Evolutionary conservation across 2,888 invertebrate species (phyloP).

Genomic region (Hemistola chrysoprasaria): DNA sequence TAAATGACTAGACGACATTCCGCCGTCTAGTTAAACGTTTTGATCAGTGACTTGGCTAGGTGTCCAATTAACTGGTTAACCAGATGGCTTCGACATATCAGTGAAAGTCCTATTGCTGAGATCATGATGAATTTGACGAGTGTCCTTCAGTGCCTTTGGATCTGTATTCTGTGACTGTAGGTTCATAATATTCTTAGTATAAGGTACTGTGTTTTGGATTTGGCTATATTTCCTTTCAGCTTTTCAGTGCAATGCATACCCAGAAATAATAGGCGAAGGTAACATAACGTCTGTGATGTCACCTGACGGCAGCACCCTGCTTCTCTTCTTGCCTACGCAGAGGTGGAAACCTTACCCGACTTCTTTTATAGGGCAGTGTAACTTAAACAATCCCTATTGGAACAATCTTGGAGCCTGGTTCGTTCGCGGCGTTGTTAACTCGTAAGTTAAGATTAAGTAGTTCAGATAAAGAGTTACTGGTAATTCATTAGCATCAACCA

Average conservation of each 20-base stretch:
- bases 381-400: constrained; percentile 23
- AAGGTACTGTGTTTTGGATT: too few species aligned
- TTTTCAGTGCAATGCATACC: constrained; percentile 18
- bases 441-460: constrained; percentile 45
- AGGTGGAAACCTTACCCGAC: constrained; percentile 32
- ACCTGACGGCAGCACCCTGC: constrained; percentile 62
- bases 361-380: constrained; percentile 21
- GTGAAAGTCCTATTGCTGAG: too few species aligned
- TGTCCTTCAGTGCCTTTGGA: too few species aligned
- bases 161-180: too few species aligned
- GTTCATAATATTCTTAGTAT: too few species aligned
- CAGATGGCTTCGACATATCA: too few species aligned
- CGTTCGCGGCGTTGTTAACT: constrained; percentile 52
- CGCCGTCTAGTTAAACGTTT: too few species aligned
- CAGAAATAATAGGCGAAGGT: constrained; percentile 66
- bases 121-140: too few species aligned
- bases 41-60: too few species aligned
- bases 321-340: constrained; percentile 56
- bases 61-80: too few species aligned
- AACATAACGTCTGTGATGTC: constrained; percentile 53
- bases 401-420: constrained; percentile 51
- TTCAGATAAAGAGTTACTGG: not conserved
- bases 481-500: too few species aligned
- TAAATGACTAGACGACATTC: too few species aligned
- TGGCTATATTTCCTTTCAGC: constrained; percentile 21